Conservation (phyloP, 2,113 vertebrate genomes). For the Pomatostomus ruficeps region DNA sequence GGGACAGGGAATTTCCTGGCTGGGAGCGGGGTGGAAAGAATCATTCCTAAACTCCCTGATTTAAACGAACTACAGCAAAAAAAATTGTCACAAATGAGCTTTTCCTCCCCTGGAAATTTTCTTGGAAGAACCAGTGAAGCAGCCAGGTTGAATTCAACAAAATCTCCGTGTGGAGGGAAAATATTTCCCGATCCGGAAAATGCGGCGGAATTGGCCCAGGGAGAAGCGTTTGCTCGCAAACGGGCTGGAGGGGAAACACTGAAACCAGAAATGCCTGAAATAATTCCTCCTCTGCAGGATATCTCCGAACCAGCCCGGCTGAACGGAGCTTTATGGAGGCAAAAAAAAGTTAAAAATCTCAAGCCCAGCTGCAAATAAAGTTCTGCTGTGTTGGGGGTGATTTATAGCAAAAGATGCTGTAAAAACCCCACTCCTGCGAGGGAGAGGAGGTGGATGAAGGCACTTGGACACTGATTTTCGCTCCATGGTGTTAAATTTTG, state of each 20-base stretch:
- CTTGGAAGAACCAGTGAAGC: background rate
- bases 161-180: background rate
- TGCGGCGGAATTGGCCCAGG: background rate
- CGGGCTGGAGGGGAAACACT: background rate
- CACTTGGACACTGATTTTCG: accelerated
- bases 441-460: background rate
- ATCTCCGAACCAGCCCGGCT: background rate
- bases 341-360: background rate
- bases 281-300: background rate
- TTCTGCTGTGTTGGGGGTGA: background rate
- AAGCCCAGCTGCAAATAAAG: background rate
- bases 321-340: background rate
- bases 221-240: background rate
- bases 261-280: background rate
- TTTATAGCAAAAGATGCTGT: background rate
- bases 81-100: background rate
- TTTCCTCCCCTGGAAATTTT: background rate
- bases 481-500: background rate
- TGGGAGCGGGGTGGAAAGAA: background rate
- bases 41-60: background rate
- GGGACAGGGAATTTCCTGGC: background rate
- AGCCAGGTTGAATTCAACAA: background rate
- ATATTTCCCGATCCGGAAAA: background rate
- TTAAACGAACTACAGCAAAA: background rate
- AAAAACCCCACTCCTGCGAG: accelerated